Evolutionary conservation across 92 coral and sea anemone genomes (phyloP).

Genomic region (Virgularia gustaviana): DNA sequence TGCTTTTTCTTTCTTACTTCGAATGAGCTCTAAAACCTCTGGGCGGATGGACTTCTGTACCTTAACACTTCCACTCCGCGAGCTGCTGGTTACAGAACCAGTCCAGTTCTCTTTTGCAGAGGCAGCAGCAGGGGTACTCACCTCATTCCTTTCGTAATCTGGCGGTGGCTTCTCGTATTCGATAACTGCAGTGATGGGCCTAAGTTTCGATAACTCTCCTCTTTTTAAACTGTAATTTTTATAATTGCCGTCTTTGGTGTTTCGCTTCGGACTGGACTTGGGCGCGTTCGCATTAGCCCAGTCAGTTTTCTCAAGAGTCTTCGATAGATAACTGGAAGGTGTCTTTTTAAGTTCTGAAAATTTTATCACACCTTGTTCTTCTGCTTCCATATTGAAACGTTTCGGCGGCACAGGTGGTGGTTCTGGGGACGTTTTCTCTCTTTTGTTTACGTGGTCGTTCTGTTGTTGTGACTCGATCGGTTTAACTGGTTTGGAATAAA

Average conservation of each 20-base stretch:
- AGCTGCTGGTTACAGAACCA: slow-evolving; percentile 28
- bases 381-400: neutral
- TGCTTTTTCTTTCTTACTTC: neutral
- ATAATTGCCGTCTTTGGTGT: neutral
- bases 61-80: slow-evolving; percentile 6
- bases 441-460: no score
- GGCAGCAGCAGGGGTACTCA: neutral
- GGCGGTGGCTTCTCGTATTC: slow-evolving; percentile 20
- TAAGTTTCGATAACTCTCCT: slow-evolving; percentile 10
- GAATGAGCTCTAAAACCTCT: neutral
- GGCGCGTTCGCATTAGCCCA: slow-evolving; percentile 17
- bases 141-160: slow-evolving; percentile 16
- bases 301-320: slow-evolving; percentile 18
- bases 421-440: neutral
- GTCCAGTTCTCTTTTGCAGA: slow-evolving; percentile 13
- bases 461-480: neutral
- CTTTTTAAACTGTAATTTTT: slow-evolving; percentile 14
- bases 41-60: neutral
- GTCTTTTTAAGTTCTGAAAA: slow-evolving; percentile 27
- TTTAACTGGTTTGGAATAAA: slow-evolving; percentile 23
- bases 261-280: slow-evolving; percentile 19
- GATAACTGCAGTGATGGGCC: neutral
- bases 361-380: neutral
- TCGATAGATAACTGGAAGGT: slow-evolving; percentile 6
- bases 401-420: slow-evolving; percentile 19